Evolutionary conservation across 2,888 invertebrate species (phyloP), one percentile per base, ranked within the genome.

Genomic region (Dicyrtomina minuta): DNA sequence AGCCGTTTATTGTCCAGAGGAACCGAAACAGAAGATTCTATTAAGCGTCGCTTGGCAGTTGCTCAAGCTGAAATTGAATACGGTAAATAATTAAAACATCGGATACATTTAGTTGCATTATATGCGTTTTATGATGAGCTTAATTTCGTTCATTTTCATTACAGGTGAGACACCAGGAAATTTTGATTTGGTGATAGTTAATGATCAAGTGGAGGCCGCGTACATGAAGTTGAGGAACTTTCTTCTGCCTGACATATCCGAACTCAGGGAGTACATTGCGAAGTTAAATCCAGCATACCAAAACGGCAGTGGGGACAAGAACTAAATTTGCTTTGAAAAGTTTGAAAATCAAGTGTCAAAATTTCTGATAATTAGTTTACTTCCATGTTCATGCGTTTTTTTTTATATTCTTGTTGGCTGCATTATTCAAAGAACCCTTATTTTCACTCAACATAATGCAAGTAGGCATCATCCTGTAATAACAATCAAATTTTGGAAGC

Each of bases 1-100:
- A 84, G 86, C 66, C 85, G 93, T 44, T 83, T 93, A 66, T 84
- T 89, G 20, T 86, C 84, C 2, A 87, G 99, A 67, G 91, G 92
- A 72, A 96, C 97, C 0, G 99, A 99, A 84, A 90, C 90, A 1
- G 92, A 93, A 77, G 95, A 96, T 64, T 89, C 90, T 67, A 82
- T 99, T 59, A 83, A 85, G 72, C 88, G 88, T 78, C 87, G 99
- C 74, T 84, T 99, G 55, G 84, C 87, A 20, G 88, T 88, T 44
- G 96, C 96, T 0, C 83, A 85, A 77, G 84, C 85, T 69, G 98
- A 98, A 84, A 87, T 98, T 66, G 87, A 88, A 79, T 97, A 89
- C 84, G 95, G 96, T 85, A 82, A 82, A 79, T 75, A 39, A 20
- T 2, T 12, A 20, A 44, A 55, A 33, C 12, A 24, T n/a, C 15